phyloP scores from a whole-genome alignment of 2,113 vertebrate species.

The Meleagris gallopavo region DNA sequence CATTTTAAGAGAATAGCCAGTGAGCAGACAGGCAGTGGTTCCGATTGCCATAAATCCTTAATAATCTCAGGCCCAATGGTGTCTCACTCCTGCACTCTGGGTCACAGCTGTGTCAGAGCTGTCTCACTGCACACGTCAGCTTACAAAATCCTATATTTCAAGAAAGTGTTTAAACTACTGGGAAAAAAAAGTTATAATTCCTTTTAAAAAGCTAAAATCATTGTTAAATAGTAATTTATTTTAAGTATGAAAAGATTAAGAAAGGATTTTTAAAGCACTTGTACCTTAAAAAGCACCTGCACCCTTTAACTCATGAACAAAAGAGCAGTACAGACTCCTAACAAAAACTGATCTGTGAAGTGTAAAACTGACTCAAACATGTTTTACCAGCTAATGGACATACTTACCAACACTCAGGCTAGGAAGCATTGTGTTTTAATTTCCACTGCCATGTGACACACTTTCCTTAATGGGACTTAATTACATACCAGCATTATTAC shows the following conservation, averaged over 20 bases:
- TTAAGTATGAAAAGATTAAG: not conserved
- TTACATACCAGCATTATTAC: constrained; percentile 25
- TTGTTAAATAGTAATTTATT: not conserved
- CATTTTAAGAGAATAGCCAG: not conserved
- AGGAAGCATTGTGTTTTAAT: constrained; percentile 26
- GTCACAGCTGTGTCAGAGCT: not conserved
- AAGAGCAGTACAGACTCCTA: not conserved
- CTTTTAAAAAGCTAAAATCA: not conserved
- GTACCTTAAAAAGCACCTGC: constrained; percentile 17
- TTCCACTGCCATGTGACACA: constrained; percentile 58
- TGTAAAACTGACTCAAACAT: not conserved
- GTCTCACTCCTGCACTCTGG: not conserved
- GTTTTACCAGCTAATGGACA: constrained; percentile 13
- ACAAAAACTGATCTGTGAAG: not conserved
- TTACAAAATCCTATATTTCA: not conserved
- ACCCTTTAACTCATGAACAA: not conserved
- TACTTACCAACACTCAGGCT: constrained; percentile 74
- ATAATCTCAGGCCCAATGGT: not conserved
- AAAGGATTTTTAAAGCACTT: not conserved
- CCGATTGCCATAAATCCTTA: not conserved
- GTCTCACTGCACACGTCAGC: not conserved
- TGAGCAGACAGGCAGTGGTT: not conserved
- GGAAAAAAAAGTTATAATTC: not conserved
- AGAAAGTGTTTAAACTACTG: not conserved
- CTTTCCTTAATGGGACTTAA: constrained; percentile 47